Percentiles rank a stretch among this genome's conserved stretches.
Evolutionary conservation across 1,140 invertebrate genomes (phyloP).

Genomic region (Zaprionus davidi): DNA sequence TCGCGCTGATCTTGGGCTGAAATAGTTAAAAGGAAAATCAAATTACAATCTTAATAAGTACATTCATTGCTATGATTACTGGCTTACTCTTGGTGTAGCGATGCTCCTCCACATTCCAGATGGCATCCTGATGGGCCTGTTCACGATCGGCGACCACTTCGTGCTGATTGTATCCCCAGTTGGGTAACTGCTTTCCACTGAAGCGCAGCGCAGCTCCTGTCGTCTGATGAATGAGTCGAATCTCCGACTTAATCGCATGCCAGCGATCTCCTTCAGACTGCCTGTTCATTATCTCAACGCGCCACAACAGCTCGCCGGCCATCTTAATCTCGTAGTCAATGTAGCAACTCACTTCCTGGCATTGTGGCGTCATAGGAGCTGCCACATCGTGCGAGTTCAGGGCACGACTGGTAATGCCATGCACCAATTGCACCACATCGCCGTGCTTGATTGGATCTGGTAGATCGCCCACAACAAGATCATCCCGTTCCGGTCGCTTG

Average conservation of each 20-base stretch:
- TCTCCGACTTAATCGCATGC: constrained; percentile 96
- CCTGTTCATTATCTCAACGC: constrained; percentile 93
- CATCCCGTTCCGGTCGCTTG: constrained; percentile 92
- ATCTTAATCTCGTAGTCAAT: constrained; percentile 99
- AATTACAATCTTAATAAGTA: neutral
- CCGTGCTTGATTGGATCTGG: constrained; percentile 94
- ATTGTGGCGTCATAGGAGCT: constrained; percentile 96
- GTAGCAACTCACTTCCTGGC: constrained; percentile 97
- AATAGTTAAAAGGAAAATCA: neutral
- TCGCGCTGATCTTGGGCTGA: constrained; percentile 93
- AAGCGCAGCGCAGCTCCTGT: constrained; percentile 94
- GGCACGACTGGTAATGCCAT: constrained; percentile 95
- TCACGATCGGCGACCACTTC: constrained; percentile 96
- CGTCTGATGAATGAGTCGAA: constrained; percentile 94
- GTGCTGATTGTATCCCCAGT: constrained; percentile 98
- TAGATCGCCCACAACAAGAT: constrained; percentile 91
- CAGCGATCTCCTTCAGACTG: constrained; percentile 90
- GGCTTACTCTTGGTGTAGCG: constrained; percentile 94
- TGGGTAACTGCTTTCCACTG: constrained; percentile 94
- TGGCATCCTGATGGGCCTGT: constrained; percentile 92
- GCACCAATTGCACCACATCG: constrained; percentile 96
- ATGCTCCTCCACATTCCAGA: constrained; percentile 99
- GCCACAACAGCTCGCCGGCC: constrained; percentile 96
- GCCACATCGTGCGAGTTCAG: constrained; percentile 98
- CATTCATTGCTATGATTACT: too few species aligned